A percentile compares a stretch with the other conserved stretches of the same genome.
Evolutionary conservation across 2,113 vertebrate species (phyloP).

Genomic region (Vulpes vulpes): DNA sequence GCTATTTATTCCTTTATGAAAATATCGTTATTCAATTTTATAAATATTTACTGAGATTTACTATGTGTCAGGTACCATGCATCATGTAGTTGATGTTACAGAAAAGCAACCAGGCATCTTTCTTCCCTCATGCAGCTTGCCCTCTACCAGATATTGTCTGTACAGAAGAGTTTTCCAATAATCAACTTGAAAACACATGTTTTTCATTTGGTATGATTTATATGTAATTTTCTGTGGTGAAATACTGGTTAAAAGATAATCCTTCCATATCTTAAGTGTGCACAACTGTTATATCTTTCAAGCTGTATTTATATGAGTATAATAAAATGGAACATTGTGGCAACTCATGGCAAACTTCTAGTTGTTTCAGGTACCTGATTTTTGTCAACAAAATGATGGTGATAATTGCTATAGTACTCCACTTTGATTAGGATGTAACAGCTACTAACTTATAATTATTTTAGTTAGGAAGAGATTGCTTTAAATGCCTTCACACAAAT

Average conservation of each 20-base stretch:
- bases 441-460: not conserved
- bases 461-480: not conserved
- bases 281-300: not conserved
- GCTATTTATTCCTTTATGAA: not conserved
- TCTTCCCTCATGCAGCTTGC: not conserved
- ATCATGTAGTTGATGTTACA: not conserved
- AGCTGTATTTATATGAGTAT: not conserved
- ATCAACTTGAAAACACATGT: not conserved
- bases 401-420: not conserved
- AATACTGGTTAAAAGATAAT: slow-evolving; percentile 32
- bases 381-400: slow-evolving; percentile 4
- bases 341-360: not conserved
- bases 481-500: slow-evolving; percentile 10
- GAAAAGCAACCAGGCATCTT: no score
- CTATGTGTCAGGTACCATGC: accelerated
- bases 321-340: slow-evolving; percentile 45
- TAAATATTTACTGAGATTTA: not conserved
- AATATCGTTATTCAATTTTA: not conserved
- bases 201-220: not conserved
- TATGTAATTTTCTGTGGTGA: not conserved
- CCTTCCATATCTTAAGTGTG: slow-evolving; percentile 1
- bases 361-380: not conserved
- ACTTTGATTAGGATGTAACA: not conserved
- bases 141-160: not conserved
- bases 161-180: not conserved